Evolutionary conservation across 1,140 invertebrate species (phyloP).

Genomic region (Drosophila elegans): DNA sequence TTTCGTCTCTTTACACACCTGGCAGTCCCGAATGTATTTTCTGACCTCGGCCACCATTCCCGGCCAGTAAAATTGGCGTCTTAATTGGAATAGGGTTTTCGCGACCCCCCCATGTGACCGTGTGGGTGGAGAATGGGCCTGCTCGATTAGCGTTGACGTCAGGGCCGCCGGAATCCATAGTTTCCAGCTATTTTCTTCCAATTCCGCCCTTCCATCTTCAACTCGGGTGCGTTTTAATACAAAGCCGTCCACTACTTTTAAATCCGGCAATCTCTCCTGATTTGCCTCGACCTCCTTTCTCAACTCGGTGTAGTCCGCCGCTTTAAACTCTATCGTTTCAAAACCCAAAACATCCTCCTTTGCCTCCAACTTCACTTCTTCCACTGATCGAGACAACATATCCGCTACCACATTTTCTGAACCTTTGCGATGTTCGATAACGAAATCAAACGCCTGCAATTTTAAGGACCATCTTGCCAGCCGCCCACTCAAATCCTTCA

Average conservation of each 20-base stretch:
- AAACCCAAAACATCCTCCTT: too few relatives aligned
- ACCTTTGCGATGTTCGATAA: slow-evolving; percentile 7
- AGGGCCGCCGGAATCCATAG: neutral
- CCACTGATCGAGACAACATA: neutral
- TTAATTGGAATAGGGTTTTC: neutral
- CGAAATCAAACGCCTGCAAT: neutral
- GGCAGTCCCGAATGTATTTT: neutral
- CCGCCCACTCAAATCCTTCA: slow-evolving; percentile 3
- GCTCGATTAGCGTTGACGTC: neutral
- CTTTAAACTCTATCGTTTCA: too few relatives aligned
- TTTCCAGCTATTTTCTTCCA: slow-evolving; percentile 3
- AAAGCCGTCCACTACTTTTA: neutral
- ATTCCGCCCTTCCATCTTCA: neutral
- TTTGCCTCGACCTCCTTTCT: neutral
- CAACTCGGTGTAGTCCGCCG: too few relatives aligned
- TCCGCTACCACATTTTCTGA: slow-evolving; percentile 9
- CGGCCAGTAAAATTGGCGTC: slow-evolving; percentile 10
- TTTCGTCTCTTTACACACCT: too few relatives aligned
- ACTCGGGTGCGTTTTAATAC: neutral
- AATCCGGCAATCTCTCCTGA: neutral
- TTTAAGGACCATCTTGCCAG: neutral
- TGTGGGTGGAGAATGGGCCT: neutral
- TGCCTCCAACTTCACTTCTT: too few relatives aligned
- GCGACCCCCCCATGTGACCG: neutral
- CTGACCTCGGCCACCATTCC: slow-evolving; percentile 1